These are phyloP conservation scores for Hydropotes inermis DNA, from an alignment of 2,113 vertebrate genomes.

Conservation along the genomic window DNA sequence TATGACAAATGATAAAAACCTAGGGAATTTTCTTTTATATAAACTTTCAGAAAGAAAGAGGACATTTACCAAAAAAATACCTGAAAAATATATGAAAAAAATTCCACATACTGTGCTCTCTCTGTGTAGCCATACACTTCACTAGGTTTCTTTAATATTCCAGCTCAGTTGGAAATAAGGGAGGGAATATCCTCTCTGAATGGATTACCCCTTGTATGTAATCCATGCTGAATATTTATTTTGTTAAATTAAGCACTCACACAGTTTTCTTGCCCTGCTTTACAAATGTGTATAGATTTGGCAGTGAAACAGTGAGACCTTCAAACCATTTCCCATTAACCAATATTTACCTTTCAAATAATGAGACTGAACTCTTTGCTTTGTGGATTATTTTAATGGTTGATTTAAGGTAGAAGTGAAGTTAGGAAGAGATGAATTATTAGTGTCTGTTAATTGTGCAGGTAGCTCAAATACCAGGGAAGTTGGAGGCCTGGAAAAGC, in stretches of 20 bases:
- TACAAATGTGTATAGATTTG: background rate
- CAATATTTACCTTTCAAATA: background rate
- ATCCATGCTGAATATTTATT: background rate
- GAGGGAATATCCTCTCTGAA: background rate
- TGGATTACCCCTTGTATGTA: background rate
- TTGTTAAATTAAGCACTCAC: background rate
- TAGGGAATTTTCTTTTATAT: background rate
- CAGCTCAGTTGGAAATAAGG: background rate
- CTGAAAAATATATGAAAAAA: background rate
- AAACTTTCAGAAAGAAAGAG: background rate
- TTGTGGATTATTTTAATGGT: conserved; percentile 5
- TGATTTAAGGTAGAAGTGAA: background rate
- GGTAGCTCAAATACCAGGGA: background rate
- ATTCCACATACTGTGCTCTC: background rate
- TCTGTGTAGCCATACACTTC: background rate
- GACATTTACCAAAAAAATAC: background rate
- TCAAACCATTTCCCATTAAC: background rate
- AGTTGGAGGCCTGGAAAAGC: accelerated
- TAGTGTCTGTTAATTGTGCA: background rate
- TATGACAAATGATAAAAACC: background rate
- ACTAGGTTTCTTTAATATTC: background rate
- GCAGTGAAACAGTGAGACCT: background rate
- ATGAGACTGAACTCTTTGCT: background rate
- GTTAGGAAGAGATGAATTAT: background rate
- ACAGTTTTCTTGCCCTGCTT: background rate